These are phyloP conservation scores for Sebastes dallii DNA, from an alignment of 2,797 vertebrate species.

Conservation along the genomic window DNA sequence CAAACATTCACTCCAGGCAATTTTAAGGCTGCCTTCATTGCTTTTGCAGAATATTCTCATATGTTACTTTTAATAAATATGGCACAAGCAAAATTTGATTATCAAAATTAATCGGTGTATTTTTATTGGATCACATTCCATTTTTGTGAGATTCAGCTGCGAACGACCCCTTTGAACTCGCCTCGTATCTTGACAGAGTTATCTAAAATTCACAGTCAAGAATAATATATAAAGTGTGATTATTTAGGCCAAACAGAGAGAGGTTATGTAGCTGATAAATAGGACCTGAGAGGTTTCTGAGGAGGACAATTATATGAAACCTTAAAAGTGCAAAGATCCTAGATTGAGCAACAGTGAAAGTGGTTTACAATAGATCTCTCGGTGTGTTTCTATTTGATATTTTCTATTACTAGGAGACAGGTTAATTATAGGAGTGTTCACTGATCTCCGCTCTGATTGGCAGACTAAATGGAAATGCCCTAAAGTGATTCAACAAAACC, in stretches of 20 bases:
- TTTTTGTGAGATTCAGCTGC: slow-evolving; percentile 52
- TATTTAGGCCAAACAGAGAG: slow-evolving; percentile 43
- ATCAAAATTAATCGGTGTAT: slow-evolving; percentile 50
- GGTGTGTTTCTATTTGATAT: neutral
- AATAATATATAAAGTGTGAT: slow-evolving; percentile 36
- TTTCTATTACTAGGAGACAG: neutral
- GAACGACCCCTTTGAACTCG: slow-evolving; percentile 38
- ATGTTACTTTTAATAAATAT: slow-evolving; percentile 48
- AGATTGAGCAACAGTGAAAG: neutral
- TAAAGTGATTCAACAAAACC: slow-evolving; percentile 7
- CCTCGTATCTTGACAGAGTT: slow-evolving; percentile 55
- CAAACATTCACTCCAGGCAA: slow-evolving; percentile 41
- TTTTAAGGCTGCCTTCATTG: slow-evolving; percentile 26
- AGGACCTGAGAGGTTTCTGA: slow-evolving; percentile 44
- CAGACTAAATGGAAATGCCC: slow-evolving; percentile 15
- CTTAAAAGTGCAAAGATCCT: neutral
- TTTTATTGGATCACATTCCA: slow-evolving; percentile 64
- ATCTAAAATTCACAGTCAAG: slow-evolving; percentile 56
- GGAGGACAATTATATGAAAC: slow-evolving; percentile 9
- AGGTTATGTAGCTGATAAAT: slow-evolving; percentile 64
- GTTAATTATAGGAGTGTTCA: neutral
- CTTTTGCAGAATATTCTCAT: slow-evolving; percentile 31
- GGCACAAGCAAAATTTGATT: slow-evolving; percentile 61
- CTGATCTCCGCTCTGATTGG: neutral
- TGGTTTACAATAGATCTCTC: neutral